phyloP scores from a whole-genome alignment of 2,113 vertebrate species.

The Muscicapa adusta region DNA sequence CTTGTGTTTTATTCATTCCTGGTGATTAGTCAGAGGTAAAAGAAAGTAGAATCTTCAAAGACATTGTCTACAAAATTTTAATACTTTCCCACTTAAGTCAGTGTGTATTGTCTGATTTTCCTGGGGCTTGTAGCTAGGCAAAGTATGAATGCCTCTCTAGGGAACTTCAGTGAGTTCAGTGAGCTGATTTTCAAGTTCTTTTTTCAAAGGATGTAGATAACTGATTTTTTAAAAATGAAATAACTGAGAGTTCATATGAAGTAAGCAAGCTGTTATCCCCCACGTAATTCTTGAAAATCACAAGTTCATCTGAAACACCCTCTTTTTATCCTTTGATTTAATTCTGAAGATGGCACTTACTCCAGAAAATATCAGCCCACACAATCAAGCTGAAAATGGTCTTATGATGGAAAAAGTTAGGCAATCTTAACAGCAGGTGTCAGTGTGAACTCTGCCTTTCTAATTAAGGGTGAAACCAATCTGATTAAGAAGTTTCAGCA shows the following conservation, averaged over 20 bases:
- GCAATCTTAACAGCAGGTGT: conserved; percentile 45
- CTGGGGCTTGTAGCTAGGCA: not conserved
- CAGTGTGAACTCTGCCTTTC: conserved; percentile 18
- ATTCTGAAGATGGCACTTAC: not conserved
- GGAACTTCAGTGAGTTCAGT: not conserved
- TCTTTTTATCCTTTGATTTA: not conserved
- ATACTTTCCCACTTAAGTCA: not conserved
- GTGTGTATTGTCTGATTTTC: not conserved
- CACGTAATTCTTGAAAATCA: not conserved
- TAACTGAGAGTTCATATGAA: not conserved
- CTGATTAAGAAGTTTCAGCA: not conserved
- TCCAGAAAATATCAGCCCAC: not conserved
- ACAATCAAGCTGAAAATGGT: not conserved
- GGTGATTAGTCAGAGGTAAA: not conserved
- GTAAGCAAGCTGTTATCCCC: not conserved
- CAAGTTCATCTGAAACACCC: not conserved
- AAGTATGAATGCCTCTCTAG: not conserved
- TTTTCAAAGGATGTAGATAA: not conserved
- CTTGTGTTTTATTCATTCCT: not conserved
- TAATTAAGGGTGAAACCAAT: conserved; percentile 10
- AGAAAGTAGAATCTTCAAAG: not conserved
- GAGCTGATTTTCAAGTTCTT: not conserved
- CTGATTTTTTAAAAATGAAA: not conserved
- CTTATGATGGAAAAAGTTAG: not conserved
- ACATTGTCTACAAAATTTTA: not conserved